A percentile compares a stretch with the other conserved stretches of the same genome.
Evolutionary conservation across 2,113 vertebrate genomes (phyloP).

Genomic region (Cephalopholis sonnerati): DNA sequence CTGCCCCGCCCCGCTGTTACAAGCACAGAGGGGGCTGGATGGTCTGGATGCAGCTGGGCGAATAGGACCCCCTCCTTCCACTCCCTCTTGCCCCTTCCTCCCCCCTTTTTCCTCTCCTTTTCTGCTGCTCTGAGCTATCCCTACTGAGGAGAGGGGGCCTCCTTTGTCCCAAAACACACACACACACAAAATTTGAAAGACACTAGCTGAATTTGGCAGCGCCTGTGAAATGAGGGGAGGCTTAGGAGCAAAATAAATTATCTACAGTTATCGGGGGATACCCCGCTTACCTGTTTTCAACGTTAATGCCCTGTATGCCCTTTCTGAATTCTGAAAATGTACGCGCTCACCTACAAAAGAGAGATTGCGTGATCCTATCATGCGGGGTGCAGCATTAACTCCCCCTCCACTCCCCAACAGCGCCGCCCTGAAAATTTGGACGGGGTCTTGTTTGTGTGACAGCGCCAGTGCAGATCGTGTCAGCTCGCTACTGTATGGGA

Average conservation of each 20-base stretch:
- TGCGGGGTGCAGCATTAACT: slow-evolving; percentile 22
- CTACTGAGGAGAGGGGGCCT: slow-evolving; percentile 72
- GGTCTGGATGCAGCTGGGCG: slow-evolving; percentile 79
- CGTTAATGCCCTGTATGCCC: not conserved
- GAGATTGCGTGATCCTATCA: slow-evolving; percentile 25
- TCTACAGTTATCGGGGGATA: slow-evolving; percentile 38
- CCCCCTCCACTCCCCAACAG: not conserved
- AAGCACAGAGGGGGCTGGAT: slow-evolving; percentile 60
- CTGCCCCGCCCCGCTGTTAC: slow-evolving; percentile 52
- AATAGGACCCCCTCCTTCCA: slow-evolving; percentile 65
- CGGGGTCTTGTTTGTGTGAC: slow-evolving; percentile 47
- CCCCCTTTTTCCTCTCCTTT: slow-evolving; percentile 62
- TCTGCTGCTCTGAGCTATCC: slow-evolving; percentile 75
- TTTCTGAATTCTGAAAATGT: not conserved
- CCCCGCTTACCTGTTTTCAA: slow-evolving; percentile 20
- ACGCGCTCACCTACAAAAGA: not conserved
- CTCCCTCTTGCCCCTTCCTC: slow-evolving; percentile 40
- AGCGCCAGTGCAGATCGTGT: slow-evolving; percentile 43
- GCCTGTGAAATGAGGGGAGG: slow-evolving; percentile 32
- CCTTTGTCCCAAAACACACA: slow-evolving; percentile 80
- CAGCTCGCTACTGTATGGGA: slow-evolving; percentile 67
- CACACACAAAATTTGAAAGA: slow-evolving; percentile 57
- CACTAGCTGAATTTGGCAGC: slow-evolving; percentile 66
- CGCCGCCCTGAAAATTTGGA: slow-evolving; percentile 43
- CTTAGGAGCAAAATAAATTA: slow-evolving; percentile 31